These are phyloP conservation scores for Manduca sexta DNA, from an alignment of 1,140 invertebrate species.

Conservation along the genomic window DNA sequence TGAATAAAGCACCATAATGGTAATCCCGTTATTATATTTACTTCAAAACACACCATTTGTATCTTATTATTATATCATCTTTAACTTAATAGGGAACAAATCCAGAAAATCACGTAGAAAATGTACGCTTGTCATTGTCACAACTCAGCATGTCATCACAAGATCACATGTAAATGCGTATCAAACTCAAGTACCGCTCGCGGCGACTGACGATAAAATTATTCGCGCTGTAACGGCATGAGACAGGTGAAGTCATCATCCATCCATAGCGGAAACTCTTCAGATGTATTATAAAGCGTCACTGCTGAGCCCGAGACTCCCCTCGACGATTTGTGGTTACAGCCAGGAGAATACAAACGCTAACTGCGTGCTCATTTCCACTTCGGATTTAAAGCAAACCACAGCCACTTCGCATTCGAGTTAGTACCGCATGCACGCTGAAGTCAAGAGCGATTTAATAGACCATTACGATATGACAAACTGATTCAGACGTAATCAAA, in stretches of 20 bases:
- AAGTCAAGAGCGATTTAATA: slow-evolving; percentile 16
- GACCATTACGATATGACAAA: slow-evolving; percentile 27
- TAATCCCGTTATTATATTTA: too few species aligned
- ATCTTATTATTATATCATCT: too few species aligned
- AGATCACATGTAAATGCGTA: neutral
- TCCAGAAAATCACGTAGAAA: too few species aligned
- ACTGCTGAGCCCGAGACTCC: slow-evolving; percentile 31
- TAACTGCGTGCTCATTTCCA: slow-evolving; percentile 53
- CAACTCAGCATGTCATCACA: neutral
- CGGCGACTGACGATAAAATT: slow-evolving; percentile 23
- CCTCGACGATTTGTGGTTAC: slow-evolving; percentile 45
- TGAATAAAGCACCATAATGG: too few species aligned
- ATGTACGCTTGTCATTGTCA: neutral
- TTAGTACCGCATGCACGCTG: neutral
- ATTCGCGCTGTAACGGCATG: slow-evolving; percentile 42
- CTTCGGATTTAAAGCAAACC: slow-evolving; percentile 49
- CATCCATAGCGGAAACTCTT: slow-evolving; percentile 32
- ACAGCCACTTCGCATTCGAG: slow-evolving; percentile 35
- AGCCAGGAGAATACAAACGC: slow-evolving; percentile 33
- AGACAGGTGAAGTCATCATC: slow-evolving; percentile 48
- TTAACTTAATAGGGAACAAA: too few species aligned
- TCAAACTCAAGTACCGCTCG: slow-evolving; percentile 7
- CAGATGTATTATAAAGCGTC: slow-evolving; percentile 22
- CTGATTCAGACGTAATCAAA: slow-evolving; percentile 1
- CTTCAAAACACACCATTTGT: too few species aligned